These are phyloP conservation scores for Apotomis turbidana DNA, from an alignment of 2,888 invertebrate species.

Conservation along the genomic window DNA sequence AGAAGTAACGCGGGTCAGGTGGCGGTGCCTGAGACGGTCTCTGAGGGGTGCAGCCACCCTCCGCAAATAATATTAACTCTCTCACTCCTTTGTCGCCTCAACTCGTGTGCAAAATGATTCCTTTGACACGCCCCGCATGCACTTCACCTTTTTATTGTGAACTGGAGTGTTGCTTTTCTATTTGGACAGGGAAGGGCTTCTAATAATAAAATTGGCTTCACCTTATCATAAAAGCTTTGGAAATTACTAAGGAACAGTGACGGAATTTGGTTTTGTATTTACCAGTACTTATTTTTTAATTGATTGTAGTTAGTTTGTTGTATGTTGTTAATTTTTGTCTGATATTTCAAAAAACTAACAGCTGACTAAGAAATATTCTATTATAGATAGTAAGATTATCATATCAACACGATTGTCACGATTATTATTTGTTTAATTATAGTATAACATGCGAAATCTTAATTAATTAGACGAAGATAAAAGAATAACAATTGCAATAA, in stretches of 20 bases:
- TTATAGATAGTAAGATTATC: too few relatives aligned
- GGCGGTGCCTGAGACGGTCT: constrained; percentile 48
- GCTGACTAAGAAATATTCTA: too few relatives aligned
- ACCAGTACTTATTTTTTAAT: too few relatives aligned
- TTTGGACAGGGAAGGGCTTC: constrained; percentile 41
- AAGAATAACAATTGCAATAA: too few relatives aligned
- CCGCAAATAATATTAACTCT: constrained; percentile 69
- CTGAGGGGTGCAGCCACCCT: constrained; percentile 49
- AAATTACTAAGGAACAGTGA: constrained; percentile 12
- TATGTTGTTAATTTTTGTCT: too few relatives aligned
- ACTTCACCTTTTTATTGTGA: constrained; percentile 58
- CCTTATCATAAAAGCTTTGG: constrained; percentile 18
- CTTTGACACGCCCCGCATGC: constrained; percentile 63
- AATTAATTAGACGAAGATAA: too few relatives aligned
- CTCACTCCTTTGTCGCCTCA: constrained; percentile 61
- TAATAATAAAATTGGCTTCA: constrained; percentile 36
- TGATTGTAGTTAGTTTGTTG: too few relatives aligned
- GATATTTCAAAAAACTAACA: too few relatives aligned
- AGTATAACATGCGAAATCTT: too few relatives aligned
- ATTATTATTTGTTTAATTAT: too few relatives aligned
- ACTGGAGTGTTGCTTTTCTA: constrained; percentile 49
- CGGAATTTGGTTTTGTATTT: not conserved
- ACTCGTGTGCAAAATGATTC: constrained; percentile 63
- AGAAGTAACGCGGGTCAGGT: constrained; percentile 57
- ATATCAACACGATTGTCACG: too few relatives aligned